Base-by-base conservation (phyloP, 2,888 invertebrate species). In the Brachypalpus laphriformis region DNA sequence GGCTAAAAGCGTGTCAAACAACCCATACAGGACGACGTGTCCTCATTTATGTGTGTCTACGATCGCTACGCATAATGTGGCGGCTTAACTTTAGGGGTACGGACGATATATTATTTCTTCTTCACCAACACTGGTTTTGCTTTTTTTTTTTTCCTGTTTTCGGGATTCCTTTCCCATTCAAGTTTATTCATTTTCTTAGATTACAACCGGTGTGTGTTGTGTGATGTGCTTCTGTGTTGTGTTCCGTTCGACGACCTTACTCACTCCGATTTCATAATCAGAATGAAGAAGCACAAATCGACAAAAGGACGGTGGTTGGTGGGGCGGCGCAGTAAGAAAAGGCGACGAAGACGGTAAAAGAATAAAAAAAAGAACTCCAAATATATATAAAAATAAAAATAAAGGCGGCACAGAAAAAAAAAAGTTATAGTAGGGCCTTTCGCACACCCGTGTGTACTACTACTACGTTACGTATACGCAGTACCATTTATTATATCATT, bases 401-500 rank as follows among this genome's bases (percentile, higher is more conserved):
- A 71, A 78, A 72, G 61, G 66, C 78, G 71, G 57, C 65, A 61
- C 45, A 31, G 40, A 57, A 61, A 61, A 54, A 45, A 76, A 71
- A 63, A 74, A 54, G 20, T 51, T 49, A 49, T 68, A 75, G 68
- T 78, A 78, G 74, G 82, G 61, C 61, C 72, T 66, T 77, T 80
- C 56, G 54, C 83, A 78, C 42, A 57, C 70, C 66, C 72, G 47
- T 72, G 70, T 49, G 57, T 66, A 75, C 85, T 47, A 80, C 54
- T 70, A 71, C 80, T 66, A 75, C 85, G 80, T 80, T 83, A 81
- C 80, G 83, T 78, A 74, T 74, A 83, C 83, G 81, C 75, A 75
- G 71, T 85, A 81, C 80, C 85, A 85, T 85, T 85, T 85, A 81
- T 76, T 85, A 85, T 85, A 85, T 85, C 85, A 85, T 85, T 85